Evolutionary conservation across 2,797 vertebrate genomes (phyloP).

Genomic region (Dipus sagitta): DNA sequence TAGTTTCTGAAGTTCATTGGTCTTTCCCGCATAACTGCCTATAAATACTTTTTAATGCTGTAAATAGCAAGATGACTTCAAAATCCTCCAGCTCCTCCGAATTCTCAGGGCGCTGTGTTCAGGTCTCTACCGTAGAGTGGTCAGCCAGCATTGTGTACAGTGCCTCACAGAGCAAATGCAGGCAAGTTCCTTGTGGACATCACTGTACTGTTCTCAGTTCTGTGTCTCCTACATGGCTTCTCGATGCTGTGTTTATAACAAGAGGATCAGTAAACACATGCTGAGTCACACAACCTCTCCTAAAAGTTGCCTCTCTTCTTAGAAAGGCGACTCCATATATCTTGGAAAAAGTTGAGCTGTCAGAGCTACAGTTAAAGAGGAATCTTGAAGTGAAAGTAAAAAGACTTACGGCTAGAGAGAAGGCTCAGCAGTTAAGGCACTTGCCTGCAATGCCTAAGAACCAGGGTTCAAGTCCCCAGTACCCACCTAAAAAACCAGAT

Average conservation of each 20-base stretch:
- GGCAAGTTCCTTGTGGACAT: background rate
- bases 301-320: background rate
- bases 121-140: background rate
- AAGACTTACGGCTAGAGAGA: background rate
- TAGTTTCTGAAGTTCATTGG: background rate
- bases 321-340: background rate
- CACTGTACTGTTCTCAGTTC: background rate
- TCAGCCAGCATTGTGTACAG: background rate
- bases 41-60: background rate
- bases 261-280: background rate
- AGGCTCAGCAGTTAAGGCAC: no score
- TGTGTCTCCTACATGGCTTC: slow-evolving; percentile 16
- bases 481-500: no score
- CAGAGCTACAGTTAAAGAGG: background rate
- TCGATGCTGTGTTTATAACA: slow-evolving; percentile 9
- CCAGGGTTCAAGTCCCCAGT: no score
- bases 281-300: background rate
- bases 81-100: background rate
- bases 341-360: background rate
- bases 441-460: no score
- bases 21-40: background rate
- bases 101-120: background rate
- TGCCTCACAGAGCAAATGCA: slow-evolving; percentile 20
- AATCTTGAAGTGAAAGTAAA: background rate
- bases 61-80: slow-evolving; percentile 7